Evolutionary conservation across 2,888 invertebrate species (phyloP).

Genomic region (Scaptomyza parva): DNA sequence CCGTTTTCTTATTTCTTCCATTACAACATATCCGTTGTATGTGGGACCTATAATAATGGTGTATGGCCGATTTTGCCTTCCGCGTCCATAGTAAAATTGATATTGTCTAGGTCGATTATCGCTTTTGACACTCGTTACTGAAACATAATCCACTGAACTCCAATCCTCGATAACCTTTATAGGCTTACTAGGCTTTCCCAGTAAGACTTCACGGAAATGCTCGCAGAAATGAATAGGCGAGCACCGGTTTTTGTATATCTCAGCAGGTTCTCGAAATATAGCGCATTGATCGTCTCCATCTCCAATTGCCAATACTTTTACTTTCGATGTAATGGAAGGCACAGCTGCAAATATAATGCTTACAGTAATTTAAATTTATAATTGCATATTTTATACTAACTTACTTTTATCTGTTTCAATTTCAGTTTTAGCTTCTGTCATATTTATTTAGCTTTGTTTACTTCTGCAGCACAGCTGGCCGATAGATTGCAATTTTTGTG

Average conservation of each 20-base stretch:
- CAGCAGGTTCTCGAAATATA: not conserved
- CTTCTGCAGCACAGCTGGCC: not conserved
- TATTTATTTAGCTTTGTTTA: not conserved
- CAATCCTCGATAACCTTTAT: conserved; percentile 20
- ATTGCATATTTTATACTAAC: not conserved
- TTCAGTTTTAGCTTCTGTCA: not conserved
- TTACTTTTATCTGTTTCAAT: conserved; percentile 3
- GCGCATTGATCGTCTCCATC: conserved; percentile 8
- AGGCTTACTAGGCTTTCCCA: conserved; percentile 1
- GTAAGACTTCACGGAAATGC: conserved; percentile 19
- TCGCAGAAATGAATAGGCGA: not conserved
- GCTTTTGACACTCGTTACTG: not conserved
- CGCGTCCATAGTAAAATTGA: conserved; percentile 4
- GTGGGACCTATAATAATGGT: not conserved
- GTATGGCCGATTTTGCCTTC: not conserved
- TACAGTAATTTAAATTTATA: not conserved
- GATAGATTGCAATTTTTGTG: not conserved
- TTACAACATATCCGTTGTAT: not conserved
- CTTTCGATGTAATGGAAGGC: not conserved
- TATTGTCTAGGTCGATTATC: conserved; percentile 23
- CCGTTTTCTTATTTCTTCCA: conserved; percentile 6
- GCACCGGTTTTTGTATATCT: not conserved
- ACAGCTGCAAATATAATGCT: not conserved
- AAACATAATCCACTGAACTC: conserved; percentile 9
- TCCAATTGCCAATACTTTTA: conserved; percentile 31